These are phyloP conservation scores for Apogon hyalosoma DNA, from an alignment of 2,797 vertebrate species.

Conservation along the genomic window DNA sequence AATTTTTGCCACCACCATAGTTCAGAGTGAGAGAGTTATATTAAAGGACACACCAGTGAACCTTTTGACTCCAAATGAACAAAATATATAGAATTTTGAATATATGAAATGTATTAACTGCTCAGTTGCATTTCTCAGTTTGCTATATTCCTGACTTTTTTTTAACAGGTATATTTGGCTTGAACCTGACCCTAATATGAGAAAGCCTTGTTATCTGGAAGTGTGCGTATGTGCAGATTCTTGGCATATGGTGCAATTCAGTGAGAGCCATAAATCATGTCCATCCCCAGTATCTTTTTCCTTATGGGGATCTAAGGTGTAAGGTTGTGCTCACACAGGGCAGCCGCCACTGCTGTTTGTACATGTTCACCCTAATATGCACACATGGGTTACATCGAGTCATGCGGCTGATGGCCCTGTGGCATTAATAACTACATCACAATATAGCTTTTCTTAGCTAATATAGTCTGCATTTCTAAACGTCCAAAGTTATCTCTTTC, in stretches of 20 bases:
- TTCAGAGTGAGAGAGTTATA: too few species aligned
- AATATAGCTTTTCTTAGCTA: slow-evolving; percentile 21
- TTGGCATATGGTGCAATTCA: slow-evolving; percentile 74
- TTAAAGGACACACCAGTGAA: too few species aligned
- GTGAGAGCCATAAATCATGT: slow-evolving; percentile 82
- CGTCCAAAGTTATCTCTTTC: slow-evolving; percentile 7
- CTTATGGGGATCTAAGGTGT: slow-evolving; percentile 73
- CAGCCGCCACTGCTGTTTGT: slow-evolving; percentile 47
- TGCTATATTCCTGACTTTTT: slow-evolving; percentile 18
- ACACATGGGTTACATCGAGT: slow-evolving; percentile 16
- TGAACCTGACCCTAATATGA: slow-evolving; percentile 65
- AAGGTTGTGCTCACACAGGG: slow-evolving; percentile 58
- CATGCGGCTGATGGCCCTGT: slow-evolving; percentile 27
- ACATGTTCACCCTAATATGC: slow-evolving; percentile 2
- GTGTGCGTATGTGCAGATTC: slow-evolving; percentile 44
- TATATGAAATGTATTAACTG: neutral
- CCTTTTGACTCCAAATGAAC: neutral
- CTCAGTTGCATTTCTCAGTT: slow-evolving; percentile 14
- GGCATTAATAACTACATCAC: slow-evolving; percentile 45
- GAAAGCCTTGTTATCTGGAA: slow-evolving; percentile 44
- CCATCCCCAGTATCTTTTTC: slow-evolving; percentile 60
- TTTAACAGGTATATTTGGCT: slow-evolving; percentile 43
- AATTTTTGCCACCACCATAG: too few species aligned
- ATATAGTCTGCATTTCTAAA: slow-evolving; percentile 10
- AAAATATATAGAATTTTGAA: neutral